phyloP scores from a whole-genome alignment of 2,888 invertebrate genomes.

The Germaria angustata region DNA sequence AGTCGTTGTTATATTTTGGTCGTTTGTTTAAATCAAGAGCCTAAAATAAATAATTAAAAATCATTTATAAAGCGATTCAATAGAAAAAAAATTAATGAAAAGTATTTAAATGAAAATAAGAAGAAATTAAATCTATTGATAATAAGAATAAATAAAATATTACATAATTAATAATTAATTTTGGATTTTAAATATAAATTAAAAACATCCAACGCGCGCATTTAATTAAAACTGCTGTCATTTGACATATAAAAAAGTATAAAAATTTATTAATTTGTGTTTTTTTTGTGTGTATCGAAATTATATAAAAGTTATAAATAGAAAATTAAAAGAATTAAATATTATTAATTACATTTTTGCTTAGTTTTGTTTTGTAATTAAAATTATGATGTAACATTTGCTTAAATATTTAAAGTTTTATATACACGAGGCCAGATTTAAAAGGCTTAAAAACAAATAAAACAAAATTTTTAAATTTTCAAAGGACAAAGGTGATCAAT shows the following conservation, averaged over 20 bases:
- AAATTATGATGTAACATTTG: constrained; percentile 60
- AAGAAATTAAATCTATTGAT: neutral
- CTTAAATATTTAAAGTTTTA: constrained; percentile 39
- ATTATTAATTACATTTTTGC: neutral
- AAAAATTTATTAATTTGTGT: neutral
- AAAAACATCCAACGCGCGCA: constrained; percentile 14
- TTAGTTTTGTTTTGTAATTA: neutral
- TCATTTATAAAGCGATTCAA: neutral
- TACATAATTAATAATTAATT: neutral
- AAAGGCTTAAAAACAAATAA: neutral
- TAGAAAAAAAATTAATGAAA: neutral
- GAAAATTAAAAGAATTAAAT: neutral
- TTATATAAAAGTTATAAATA: neutral
- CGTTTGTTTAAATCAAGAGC: constrained; percentile 8
- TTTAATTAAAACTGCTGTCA: neutral
- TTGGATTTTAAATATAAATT: neutral
- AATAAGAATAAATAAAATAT: constrained; percentile 18
- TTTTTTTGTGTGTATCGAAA: neutral
- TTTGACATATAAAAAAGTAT: constrained; percentile 1
- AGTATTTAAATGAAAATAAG: neutral
- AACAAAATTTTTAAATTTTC: neutral
- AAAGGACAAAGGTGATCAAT: neutral
- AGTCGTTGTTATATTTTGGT: constrained; percentile 38
- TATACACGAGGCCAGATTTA: neutral
- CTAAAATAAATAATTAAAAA: constrained; percentile 17